Evolutionary conservation across 2,888 invertebrate species (phyloP).

Genomic region (Crepidodera aurea): DNA sequence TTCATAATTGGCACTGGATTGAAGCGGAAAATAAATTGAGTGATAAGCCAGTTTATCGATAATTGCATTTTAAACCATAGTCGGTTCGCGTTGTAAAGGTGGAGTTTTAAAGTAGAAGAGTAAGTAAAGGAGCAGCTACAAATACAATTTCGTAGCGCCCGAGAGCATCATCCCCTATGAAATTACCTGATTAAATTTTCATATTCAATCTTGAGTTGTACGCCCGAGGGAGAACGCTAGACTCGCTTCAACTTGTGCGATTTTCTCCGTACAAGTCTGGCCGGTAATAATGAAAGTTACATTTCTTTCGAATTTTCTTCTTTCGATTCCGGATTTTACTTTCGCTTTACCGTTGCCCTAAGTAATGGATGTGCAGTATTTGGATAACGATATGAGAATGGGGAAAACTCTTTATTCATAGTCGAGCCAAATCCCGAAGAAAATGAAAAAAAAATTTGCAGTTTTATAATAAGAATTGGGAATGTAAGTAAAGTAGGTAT

Average conservation of each 20-base stretch:
- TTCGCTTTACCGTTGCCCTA: constrained; percentile 17
- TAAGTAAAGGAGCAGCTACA: constrained; percentile 47
- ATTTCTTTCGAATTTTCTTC: constrained; percentile 30
- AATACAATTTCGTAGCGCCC: constrained; percentile 55
- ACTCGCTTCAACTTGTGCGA: constrained; percentile 49
- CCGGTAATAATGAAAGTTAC: constrained; percentile 36
- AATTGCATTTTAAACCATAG: constrained; percentile 48
- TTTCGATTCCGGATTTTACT: constrained; percentile 23
- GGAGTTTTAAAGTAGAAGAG: constrained; percentile 38
- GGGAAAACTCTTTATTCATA: constrained; percentile 1
- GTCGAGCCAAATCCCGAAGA: too few relatives aligned
- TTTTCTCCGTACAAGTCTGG: constrained; percentile 40
- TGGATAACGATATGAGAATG: constrained; percentile 19
- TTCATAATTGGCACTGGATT: constrained; percentile 31
- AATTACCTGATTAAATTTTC: constrained; percentile 80
- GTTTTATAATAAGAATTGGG: too few relatives aligned
- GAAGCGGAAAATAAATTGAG: constrained; percentile 44
- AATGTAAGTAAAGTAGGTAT: too few relatives aligned
- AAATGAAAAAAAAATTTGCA: too few relatives aligned
- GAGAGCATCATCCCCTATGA: constrained; percentile 67
- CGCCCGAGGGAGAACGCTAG: constrained; percentile 65
- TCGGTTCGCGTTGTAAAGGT: constrained; percentile 42
- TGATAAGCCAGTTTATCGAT: constrained; percentile 51
- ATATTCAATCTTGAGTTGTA: constrained; percentile 81
- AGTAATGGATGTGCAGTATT: constrained; percentile 17